These are phyloP conservation scores for Charina bottae DNA, from an alignment of 2,113 vertebrate species.

Conservation along the genomic window DNA sequence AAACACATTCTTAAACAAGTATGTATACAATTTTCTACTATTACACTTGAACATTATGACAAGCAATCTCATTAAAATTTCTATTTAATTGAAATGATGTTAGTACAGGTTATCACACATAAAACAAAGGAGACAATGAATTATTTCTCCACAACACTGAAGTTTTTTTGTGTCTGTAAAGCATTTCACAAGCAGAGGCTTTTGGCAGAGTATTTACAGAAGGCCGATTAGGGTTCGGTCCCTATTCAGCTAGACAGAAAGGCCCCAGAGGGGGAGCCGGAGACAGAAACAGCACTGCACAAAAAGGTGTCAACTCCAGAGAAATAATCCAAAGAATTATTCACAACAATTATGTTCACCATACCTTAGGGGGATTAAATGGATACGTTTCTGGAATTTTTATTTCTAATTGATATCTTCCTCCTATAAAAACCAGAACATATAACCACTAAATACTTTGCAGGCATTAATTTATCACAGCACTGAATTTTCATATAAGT, in stretches of 20 bases:
- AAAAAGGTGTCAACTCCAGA: neutral
- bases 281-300: neutral
- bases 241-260: neutral
- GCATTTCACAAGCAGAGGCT: neutral
- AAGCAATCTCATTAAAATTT: neutral
- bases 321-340: slow-evolving; percentile 34
- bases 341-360: slow-evolving; percentile 52
- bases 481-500: neutral
- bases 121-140: neutral
- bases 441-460: slow-evolving; percentile 30
- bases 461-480: slow-evolving; percentile 25
- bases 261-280: neutral
- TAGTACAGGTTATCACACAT: neutral
- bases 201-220: neutral
- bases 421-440: slow-evolving; percentile 78
- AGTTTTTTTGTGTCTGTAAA: neutral
- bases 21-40: neutral
- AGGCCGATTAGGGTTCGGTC: too few relatives aligned
- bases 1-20: neutral
- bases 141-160: neutral
- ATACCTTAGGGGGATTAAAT: slow-evolving; percentile 98
- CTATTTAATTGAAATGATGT: neutral
- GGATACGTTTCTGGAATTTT: slow-evolving; percentile 99
- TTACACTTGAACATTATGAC: neutral
- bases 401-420: slow-evolving; percentile 96